phyloP scores from a whole-genome alignment of 2,888 invertebrate genomes.

The Lomographa bimaculata region DNA sequence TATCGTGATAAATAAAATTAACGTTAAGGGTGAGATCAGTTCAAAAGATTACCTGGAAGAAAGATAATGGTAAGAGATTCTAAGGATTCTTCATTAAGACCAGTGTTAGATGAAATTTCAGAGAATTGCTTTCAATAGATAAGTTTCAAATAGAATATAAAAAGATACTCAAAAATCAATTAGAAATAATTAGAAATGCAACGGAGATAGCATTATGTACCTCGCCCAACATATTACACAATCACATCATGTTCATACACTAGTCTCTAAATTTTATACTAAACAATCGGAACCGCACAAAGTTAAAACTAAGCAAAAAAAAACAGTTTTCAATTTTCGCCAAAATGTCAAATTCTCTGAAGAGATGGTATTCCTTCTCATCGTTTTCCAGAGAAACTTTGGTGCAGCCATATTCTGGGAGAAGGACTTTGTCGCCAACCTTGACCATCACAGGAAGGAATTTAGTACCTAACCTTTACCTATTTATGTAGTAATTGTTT shows the following conservation, averaged over 20 bases:
- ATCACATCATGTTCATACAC: conserved; percentile 74
- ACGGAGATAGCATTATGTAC: conserved; percentile 64
- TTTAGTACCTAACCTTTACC: too few relatives aligned
- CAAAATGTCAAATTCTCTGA: conserved; percentile 97
- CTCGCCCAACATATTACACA: conserved; percentile 74
- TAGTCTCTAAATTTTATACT: conserved; percentile 63
- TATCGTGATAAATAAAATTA: too few relatives aligned
- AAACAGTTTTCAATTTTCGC: conserved; percentile 91
- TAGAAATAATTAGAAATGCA: conserved; percentile 81
- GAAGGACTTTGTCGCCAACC: conserved; percentile 96
- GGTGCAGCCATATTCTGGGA: conserved; percentile 99
- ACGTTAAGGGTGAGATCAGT: too few relatives aligned
- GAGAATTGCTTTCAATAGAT: too few relatives aligned
- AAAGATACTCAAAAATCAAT: too few relatives aligned
- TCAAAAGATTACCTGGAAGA: too few relatives aligned
- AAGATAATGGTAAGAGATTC: too few relatives aligned
- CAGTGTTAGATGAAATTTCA: too few relatives aligned
- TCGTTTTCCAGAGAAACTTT: conserved; percentile 96
- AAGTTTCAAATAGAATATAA: too few relatives aligned
- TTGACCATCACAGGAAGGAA: conserved; percentile 91
- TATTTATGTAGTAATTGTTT: too few relatives aligned
- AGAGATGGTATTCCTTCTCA: conserved; percentile 96
- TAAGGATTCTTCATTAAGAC: too few relatives aligned
- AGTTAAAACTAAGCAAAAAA: conserved; percentile 59
- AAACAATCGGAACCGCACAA: conserved; percentile 64